Percentiles rank a stretch among this genome's conserved stretches.
Conservation (phyloP, 1,140 invertebrate genomes). For the Oppia nitens region DNA sequence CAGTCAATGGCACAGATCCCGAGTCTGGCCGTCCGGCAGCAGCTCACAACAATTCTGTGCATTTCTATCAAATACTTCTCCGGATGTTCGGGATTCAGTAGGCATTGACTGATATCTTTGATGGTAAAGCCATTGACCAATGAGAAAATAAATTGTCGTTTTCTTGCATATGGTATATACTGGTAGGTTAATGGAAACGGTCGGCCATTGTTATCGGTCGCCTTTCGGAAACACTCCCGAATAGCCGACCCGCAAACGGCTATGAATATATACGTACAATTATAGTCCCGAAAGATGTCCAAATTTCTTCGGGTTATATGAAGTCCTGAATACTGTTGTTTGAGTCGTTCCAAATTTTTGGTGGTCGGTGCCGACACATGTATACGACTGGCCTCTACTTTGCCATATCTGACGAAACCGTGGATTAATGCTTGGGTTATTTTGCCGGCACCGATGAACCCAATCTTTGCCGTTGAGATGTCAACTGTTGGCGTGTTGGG, state of each 20-base stretch:
- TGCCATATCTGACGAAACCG: constrained; percentile 12
- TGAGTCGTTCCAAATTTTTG: constrained; percentile 14
- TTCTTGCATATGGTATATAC: constrained; percentile 12
- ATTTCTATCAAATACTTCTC: constrained; percentile 16
- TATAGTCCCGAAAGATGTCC: constrained; percentile 15
- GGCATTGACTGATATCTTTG: constrained; percentile 5
- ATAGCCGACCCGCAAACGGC: constrained; percentile 16
- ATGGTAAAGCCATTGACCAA: constrained; percentile 8
- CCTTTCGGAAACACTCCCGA: constrained; percentile 8
- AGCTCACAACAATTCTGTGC: constrained; percentile 18
- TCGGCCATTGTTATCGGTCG: constrained; percentile 5
- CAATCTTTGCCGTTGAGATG: constrained; percentile 11
- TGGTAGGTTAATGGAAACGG: constrained; percentile 12
- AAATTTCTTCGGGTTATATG: constrained; percentile 9
- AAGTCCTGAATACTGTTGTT: constrained; percentile 6
- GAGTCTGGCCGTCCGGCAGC: constrained; percentile 12
- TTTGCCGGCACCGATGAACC: constrained; percentile 18
- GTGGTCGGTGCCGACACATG: constrained; percentile 11
- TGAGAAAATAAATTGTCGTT: constrained; percentile 14
- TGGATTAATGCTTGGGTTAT: constrained; percentile 15
- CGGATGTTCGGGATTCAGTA: constrained; percentile 18
- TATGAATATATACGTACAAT: constrained; percentile 19
- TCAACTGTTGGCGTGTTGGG: too few relatives aligned
- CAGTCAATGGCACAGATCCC: constrained; percentile 18
- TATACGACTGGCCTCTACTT: constrained; percentile 11